Conservation (phyloP, 2,113 vertebrate genomes). For the Hipposideros armiger region DNA sequence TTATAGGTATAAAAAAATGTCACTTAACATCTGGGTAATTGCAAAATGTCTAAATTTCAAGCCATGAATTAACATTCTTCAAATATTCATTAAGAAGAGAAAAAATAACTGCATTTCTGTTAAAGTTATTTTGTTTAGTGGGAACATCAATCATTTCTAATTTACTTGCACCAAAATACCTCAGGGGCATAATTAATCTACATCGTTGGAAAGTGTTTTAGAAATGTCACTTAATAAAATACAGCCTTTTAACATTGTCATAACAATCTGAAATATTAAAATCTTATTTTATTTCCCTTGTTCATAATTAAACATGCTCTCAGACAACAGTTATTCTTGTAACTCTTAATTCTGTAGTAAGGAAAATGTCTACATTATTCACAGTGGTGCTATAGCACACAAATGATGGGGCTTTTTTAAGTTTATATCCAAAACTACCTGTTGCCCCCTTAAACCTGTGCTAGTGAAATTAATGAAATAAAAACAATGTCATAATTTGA, state of each 20-base stretch:
- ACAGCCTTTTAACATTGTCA: constrained; percentile 1
- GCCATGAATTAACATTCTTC: constrained; percentile 25
- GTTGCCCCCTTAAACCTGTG: background rate
- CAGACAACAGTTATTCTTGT: background rate
- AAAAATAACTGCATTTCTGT: constrained; percentile 56
- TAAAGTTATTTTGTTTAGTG: constrained; percentile 49
- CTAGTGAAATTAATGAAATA: constrained; percentile 4
- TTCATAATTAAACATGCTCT: constrained; percentile 3
- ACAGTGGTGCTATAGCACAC: background rate
- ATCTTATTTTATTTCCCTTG: constrained; percentile 7
- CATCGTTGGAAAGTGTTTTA: constrained; percentile 25
- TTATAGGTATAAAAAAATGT: background rate
- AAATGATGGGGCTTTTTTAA: background rate
- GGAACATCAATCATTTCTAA: constrained; percentile 44
- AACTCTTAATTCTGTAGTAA: background rate
- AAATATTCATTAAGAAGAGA: constrained; percentile 45
- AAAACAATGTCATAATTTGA: background rate
- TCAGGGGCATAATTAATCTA: constrained; percentile 65
- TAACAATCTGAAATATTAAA: constrained; percentile 53
- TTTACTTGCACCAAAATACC: constrained; percentile 65
- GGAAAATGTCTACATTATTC: background rate
- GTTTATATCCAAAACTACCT: background rate
- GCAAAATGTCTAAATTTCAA: background rate
- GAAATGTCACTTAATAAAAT: constrained; percentile 65
- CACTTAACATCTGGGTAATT: background rate